Percentiles rank a stretch among this genome's conserved stretches.
Evolutionary conservation across 2,888 invertebrate genomes (phyloP).

Genomic region (Maniola hyperantus): DNA sequence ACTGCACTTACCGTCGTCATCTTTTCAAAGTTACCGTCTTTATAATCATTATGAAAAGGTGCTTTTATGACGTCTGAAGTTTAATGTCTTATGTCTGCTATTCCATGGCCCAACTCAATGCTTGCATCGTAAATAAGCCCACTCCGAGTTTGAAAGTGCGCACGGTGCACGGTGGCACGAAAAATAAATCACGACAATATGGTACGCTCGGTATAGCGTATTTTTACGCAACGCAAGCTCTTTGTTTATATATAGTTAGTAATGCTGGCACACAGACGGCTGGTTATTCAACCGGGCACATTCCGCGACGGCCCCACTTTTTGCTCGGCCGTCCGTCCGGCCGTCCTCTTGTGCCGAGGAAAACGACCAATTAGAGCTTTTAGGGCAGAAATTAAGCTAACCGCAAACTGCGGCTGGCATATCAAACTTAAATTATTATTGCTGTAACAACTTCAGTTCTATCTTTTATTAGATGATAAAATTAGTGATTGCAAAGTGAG

Average conservation of each 20-base stretch:
- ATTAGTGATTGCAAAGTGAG: no score
- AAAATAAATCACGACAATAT: conserved; percentile 73
- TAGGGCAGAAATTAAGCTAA: conserved; percentile 67
- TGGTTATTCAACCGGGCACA: conserved; percentile 81
- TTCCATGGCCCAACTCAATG: not conserved
- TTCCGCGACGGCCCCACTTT: conserved; percentile 79
- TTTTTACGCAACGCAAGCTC: conserved; percentile 78
- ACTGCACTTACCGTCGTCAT: no score
- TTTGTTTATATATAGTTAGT: conserved; percentile 74
- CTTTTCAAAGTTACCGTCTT: no score
- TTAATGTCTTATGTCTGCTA: conserved; percentile 8
- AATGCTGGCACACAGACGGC: conserved; percentile 63
- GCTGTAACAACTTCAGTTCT: no score
- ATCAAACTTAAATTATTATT: not conserved
- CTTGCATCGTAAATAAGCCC: conserved; percentile 71
- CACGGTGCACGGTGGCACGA: conserved; percentile 61
- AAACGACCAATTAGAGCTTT: conserved; percentile 75
- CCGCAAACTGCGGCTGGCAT: conserved; percentile 3
- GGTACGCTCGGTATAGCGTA: conserved; percentile 69
- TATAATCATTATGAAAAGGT: no score
- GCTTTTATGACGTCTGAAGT: no score
- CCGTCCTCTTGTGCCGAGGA: conserved; percentile 47
- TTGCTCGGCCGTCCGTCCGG: conserved; percentile 56
- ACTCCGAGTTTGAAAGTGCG: conserved; percentile 63
- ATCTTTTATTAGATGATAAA: no score